phyloP scores from a whole-genome alignment of 2,113 vertebrate genomes.

The Procavia capensis region DNA sequence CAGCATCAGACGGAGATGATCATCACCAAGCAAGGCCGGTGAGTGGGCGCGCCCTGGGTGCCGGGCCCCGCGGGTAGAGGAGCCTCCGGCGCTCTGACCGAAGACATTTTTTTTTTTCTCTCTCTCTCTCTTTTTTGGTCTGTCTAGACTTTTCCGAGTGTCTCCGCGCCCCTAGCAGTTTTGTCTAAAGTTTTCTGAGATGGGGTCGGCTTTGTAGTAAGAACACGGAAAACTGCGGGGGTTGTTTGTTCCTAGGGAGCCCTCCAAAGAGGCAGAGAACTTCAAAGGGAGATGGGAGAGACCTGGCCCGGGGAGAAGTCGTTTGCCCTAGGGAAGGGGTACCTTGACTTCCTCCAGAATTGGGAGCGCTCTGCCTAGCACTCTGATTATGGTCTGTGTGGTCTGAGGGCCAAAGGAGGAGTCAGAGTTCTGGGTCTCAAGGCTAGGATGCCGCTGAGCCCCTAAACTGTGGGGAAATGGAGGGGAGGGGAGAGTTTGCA shows the following conservation, averaged over 20 bases:
- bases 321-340: not conserved
- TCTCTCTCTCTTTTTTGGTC: not conserved
- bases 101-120: too few relatives aligned
- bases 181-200: not conserved
- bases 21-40: slow-evolving; percentile 99
- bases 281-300: not conserved
- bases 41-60: slow-evolving; percentile 79
- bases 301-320: not conserved
- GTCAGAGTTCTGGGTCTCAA: too few relatives aligned
- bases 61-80: not conserved
- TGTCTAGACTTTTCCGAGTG: not conserved
- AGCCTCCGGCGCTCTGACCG: not conserved
- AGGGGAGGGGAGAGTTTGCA: not conserved
- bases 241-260: not conserved
- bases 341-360: not conserved
- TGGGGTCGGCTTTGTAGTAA: not conserved
- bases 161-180: not conserved
- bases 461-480: not conserved
- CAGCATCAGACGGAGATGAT: slow-evolving; percentile 99
- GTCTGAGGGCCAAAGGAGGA: not conserved
- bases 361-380: too few relatives aligned
- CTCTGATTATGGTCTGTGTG: not conserved
- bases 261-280: not conserved
- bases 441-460: not conserved
- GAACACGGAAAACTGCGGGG: not conserved